phyloP scores from a whole-genome alignment of 2,113 vertebrate genomes.

The Seriola rivoliana region DNA sequence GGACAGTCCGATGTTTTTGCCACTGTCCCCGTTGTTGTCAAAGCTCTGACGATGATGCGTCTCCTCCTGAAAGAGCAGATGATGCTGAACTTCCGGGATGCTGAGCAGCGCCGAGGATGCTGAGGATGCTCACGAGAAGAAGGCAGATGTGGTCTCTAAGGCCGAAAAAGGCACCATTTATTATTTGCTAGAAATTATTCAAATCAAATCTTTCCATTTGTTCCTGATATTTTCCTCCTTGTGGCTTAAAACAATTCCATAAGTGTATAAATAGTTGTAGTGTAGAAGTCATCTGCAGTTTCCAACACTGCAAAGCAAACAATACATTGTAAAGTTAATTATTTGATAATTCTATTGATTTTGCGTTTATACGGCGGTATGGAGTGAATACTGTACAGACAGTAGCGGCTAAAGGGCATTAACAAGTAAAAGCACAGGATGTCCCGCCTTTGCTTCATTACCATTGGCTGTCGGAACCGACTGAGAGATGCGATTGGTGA shows the following conservation, averaged over 20 bases:
- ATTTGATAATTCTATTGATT: neutral
- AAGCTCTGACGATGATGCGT: slow-evolving; percentile 61
- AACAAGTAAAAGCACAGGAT: slow-evolving; percentile 52
- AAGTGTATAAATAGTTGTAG: neutral
- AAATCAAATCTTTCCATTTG: neutral
- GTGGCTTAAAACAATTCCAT: neutral
- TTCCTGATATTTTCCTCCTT: neutral
- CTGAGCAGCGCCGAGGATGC: slow-evolving; percentile 61
- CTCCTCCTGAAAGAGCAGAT: slow-evolving; percentile 68
- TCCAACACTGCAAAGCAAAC: neutral
- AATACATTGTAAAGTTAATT: neutral
- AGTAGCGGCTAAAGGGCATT: slow-evolving; percentile 10
- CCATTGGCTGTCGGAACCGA: slow-evolving; percentile 60
- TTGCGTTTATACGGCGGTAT: neutral
- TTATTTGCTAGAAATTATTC: neutral
- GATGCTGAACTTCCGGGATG: slow-evolving; percentile 80
- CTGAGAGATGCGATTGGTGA: slow-evolving; percentile 56
- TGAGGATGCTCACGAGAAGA: slow-evolving; percentile 11
- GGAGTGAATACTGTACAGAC: neutral
- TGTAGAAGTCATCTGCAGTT: neutral
- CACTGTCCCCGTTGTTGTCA: slow-evolving; percentile 71
- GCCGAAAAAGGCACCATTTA: neutral
- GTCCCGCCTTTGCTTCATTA: slow-evolving; percentile 60
- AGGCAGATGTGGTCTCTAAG: neutral
- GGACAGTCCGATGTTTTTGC: slow-evolving; percentile 46